A percentile compares a stretch with the other conserved stretches of the same genome.
phyloP scores from a whole-genome alignment of 2,113 vertebrate species.

The Hippocampus mohnikei region DNA sequence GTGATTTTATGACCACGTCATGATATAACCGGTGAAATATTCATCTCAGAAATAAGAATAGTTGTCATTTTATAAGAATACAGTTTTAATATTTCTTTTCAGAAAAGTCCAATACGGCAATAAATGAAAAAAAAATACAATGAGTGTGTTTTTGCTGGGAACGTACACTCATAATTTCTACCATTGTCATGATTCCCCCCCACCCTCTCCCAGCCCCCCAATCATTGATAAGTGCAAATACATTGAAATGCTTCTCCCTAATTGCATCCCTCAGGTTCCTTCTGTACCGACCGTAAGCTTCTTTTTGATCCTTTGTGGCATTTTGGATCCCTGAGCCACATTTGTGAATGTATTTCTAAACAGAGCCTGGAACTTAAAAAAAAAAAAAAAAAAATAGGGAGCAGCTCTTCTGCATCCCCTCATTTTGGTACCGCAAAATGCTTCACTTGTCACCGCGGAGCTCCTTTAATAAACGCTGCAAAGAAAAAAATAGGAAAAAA shows the following conservation, averaged over 20 bases:
- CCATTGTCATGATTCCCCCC: not conserved
- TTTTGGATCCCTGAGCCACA: conserved; percentile 26
- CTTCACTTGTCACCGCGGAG: conserved; percentile 66
- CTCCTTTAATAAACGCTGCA: conserved; percentile 66
- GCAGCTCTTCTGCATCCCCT: conserved; percentile 44
- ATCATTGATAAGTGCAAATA: not conserved
- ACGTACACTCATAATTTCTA: not conserved
- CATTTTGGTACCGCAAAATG: conserved; percentile 57
- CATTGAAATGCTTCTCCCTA: not conserved
- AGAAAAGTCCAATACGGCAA: not conserved
- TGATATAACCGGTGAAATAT: no score
- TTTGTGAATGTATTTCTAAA: conserved; percentile 51
- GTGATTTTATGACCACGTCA: no score
- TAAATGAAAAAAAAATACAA: not conserved
- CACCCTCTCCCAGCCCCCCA: not conserved
- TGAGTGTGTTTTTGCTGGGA: not conserved
- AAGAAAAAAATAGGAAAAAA: conserved; percentile 29
- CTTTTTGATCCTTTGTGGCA: conserved; percentile 30
- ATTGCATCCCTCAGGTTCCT: conserved; percentile 31
- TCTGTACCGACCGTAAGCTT: conserved; percentile 25
- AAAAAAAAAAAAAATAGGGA: conserved; percentile 15
- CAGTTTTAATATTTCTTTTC: no score
- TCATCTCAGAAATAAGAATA: no score
- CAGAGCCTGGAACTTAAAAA: conserved; percentile 51
- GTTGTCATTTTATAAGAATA: no score